Percentiles rank a stretch among this genome's conserved stretches.
Evolutionary conservation across 2,888 invertebrate genomes (phyloP).

Genomic region (Hecatera dysodea): DNA sequence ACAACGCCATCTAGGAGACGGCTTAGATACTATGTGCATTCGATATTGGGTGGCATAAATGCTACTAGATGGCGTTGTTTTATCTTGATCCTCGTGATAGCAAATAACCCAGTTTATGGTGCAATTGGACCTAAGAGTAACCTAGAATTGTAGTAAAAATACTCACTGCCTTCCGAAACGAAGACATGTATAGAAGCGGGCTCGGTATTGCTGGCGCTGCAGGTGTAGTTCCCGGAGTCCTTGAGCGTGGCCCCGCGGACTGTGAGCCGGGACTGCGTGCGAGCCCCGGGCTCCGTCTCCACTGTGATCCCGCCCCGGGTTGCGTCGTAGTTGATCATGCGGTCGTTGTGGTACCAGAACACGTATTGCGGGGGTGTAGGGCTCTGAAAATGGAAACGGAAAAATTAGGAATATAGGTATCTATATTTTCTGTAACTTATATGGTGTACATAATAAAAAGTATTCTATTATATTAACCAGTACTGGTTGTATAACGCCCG

Average conservation of each 20-base stretch:
- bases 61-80: too few species aligned
- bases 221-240: slow-evolving; percentile 97
- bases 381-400: slow-evolving; percentile 92
- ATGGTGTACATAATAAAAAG: too few species aligned
- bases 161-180: slow-evolving; percentile 96
- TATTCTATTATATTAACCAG: too few species aligned
- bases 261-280: slow-evolving; percentile 96
- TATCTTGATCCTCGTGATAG: too few species aligned
- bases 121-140: too few species aligned
- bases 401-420: not conserved
- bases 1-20: too few species aligned
- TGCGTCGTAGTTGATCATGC: slow-evolving; percentile 98
- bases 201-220: slow-evolving; percentile 97
- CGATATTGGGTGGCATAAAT: too few species aligned
- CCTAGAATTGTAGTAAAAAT: not conserved
- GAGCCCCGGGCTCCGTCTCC: slow-evolving; percentile 96
- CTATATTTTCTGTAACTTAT: too few species aligned
- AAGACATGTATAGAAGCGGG: slow-evolving; percentile 97
- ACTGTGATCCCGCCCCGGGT: slow-evolving; percentile 95
- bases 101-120: too few species aligned
- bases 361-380: slow-evolving; percentile 98
- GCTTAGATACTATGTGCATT: too few species aligned
- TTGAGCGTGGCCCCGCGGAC: slow-evolving; percentile 96
- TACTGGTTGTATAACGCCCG: too few species aligned
- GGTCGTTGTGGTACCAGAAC: slow-evolving; percentile 98